These are phyloP conservation scores for Diabrotica undecimpunctata DNA, from an alignment of 1,140 invertebrate species.

Conservation along the genomic window DNA sequence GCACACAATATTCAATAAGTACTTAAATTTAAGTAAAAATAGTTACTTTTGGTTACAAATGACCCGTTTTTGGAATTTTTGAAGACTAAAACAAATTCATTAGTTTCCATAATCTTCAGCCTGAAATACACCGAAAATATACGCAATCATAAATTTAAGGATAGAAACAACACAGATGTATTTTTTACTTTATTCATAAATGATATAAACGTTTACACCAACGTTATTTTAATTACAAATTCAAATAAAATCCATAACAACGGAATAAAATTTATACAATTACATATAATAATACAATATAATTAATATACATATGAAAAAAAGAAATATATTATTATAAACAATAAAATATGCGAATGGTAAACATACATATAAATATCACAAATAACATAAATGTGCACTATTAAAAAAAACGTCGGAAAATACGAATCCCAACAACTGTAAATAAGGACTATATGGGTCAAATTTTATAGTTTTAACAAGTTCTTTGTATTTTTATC, in stretches of 20 bases:
- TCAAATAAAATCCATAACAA: constrained; percentile 18
- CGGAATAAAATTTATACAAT: constrained; percentile 23
- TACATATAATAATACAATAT: constrained; percentile 13
- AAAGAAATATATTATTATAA: constrained; percentile 19
- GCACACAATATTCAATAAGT: too few species aligned
- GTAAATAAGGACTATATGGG: neutral
- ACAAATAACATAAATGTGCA: constrained; percentile 21
- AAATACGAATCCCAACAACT: neutral
- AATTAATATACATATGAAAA: constrained; percentile 9
- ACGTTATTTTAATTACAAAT: constrained; percentile 3
- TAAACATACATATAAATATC: constrained; percentile 22
- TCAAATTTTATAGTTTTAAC: neutral
- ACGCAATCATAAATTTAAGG: too few species aligned
- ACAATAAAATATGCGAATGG: constrained; percentile 22
- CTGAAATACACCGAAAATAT: too few species aligned
- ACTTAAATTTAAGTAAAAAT: too few species aligned
- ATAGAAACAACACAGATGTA: too few species aligned
- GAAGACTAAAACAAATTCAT: too few species aligned
- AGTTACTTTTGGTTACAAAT: too few species aligned
- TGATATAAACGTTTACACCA: neutral
- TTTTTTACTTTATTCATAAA: neutral
- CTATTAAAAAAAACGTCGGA: neutral
- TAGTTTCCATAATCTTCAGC: too few species aligned
- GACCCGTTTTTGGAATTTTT: too few species aligned
- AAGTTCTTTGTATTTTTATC: neutral